Base-by-base conservation (phyloP, 1,140 invertebrate species). In the Cylas formicarius region DNA sequence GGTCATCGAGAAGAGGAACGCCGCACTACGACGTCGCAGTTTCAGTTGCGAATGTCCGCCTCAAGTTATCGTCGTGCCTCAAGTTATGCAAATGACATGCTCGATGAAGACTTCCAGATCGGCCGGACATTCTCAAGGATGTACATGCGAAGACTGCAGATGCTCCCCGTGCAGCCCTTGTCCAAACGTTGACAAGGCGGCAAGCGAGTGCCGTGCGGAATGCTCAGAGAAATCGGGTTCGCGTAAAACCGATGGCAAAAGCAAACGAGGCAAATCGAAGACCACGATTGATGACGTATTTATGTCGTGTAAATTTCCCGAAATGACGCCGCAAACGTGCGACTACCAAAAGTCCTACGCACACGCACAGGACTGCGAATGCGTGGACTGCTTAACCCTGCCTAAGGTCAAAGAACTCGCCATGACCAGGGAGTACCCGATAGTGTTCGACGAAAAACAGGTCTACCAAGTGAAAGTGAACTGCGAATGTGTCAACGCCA, bases 371-470 rank as follows among this genome's bases (percentile, higher is more conserved):
- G 33, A 22, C 28, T 56, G 54, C 14, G 48, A 50, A 32, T 56
- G 54, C 27, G 42, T 56, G 6, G 50, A 56, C 28, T 56, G 54
- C 23, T 31, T 53, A 3, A 49, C 46, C 21, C 11, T 48, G 21
- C 51, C 51, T 2, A 37, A 45, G 13, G 41, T 53, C 7, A 38
- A 45, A 22, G 23, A 37, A 24, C 8, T 53, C 2, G 46, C 46
- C 4, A 6, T 31, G n/a, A 49, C 44, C 4, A 36, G 32, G 11
- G 46, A 53, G 17, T 34, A 34, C 17, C 46, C 46, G 13, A 13
- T 49, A 21, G 32, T 50, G 9, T 26, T 29, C 14, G 47, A 53
- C 13, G 36, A 35, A 10, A 53, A 49, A 22, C 51, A 49, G 28
- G 38, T 53, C 5, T 53, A 49, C 28, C 51, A 53, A 23, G 41